Percentiles rank a stretch among this genome's conserved stretches.
These are phyloP conservation scores for Graphium colonna DNA, from an alignment of 2,888 invertebrate genomes.

Conservation along the genomic window DNA sequence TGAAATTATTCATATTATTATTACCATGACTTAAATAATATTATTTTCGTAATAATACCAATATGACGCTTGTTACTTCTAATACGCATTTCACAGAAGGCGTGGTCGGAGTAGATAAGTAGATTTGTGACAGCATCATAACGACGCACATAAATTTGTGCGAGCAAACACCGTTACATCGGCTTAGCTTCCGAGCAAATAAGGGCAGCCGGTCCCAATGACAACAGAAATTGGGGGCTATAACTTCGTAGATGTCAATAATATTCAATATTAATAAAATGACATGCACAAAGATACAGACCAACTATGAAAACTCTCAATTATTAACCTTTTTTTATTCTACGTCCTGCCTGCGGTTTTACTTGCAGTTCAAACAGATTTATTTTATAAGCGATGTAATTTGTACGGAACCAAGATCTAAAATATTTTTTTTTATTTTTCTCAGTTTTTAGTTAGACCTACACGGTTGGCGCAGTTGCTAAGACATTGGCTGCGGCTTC, in stretches of 20 bases:
- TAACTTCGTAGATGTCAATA: constrained; percentile 48
- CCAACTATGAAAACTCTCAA: too few relatives aligned
- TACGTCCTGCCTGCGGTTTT: too few relatives aligned
- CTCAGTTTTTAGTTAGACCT: too few relatives aligned
- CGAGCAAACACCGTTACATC: constrained; percentile 71
- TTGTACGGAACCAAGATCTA: too few relatives aligned
- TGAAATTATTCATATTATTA: too few relatives aligned
- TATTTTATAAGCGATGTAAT: too few relatives aligned
- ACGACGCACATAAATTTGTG: constrained; percentile 71
- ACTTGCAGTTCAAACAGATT: too few relatives aligned
- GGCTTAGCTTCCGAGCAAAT: constrained; percentile 74
- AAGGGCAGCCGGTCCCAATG: constrained; percentile 59
- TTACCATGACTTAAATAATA: too few relatives aligned
- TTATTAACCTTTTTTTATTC: too few relatives aligned
- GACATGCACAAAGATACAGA: neutral
- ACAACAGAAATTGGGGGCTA: constrained; percentile 58
- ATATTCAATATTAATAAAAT: constrained; percentile 24
- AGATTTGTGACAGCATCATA: constrained; percentile 73
- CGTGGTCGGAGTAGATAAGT: constrained; percentile 76
- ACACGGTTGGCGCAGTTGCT: too few relatives aligned
- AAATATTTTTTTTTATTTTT: too few relatives aligned
- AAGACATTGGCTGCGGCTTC: too few relatives aligned
- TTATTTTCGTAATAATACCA: neutral
- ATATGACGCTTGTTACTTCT: neutral
- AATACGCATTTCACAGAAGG: constrained; percentile 51